phyloP scores from a whole-genome alignment of 2,797 vertebrate genomes.

The Crenichthys baileyi region DNA sequence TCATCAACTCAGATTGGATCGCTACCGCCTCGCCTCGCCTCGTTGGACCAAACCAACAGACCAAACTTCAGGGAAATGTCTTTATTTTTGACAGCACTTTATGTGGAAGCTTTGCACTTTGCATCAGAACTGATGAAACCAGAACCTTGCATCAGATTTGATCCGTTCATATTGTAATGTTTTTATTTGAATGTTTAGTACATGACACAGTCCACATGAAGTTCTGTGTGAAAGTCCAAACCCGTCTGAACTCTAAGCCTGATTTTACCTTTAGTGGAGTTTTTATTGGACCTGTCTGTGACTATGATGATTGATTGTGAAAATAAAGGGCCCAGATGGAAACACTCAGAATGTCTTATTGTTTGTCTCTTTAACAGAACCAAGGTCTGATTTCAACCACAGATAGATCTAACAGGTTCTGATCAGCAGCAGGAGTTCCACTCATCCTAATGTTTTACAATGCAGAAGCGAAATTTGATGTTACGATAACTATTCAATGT shows the following conservation, averaged over 20 bases:
- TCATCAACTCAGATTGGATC: not conserved
- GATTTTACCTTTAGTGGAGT: not conserved
- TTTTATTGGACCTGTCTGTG: not conserved
- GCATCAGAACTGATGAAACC: not conserved
- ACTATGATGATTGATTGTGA: not conserved
- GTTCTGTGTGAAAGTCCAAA: not conserved
- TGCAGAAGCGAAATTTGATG: too few species aligned
- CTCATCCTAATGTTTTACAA: too few species aligned
- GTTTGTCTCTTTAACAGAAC: not conserved
- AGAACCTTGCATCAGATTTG: not conserved
- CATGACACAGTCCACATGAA: not conserved
- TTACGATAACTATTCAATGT: too few species aligned
- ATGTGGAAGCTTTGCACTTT: slow-evolving; percentile 1
- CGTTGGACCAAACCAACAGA: not conserved
- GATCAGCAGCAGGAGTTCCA: not conserved
- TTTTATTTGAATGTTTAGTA: not conserved
- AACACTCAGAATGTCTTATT: not conserved
- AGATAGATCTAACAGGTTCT: not conserved
- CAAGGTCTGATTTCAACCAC: not conserved
- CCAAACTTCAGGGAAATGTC: not conserved
- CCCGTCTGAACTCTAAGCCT: not conserved
- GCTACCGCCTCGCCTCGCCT: not conserved
- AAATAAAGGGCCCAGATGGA: not conserved
- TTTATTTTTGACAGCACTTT: not conserved
- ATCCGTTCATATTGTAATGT: not conserved